Evolutionary conservation across 2,888 invertebrate genomes (phyloP).

Genomic region (Flexamia atlantica): DNA sequence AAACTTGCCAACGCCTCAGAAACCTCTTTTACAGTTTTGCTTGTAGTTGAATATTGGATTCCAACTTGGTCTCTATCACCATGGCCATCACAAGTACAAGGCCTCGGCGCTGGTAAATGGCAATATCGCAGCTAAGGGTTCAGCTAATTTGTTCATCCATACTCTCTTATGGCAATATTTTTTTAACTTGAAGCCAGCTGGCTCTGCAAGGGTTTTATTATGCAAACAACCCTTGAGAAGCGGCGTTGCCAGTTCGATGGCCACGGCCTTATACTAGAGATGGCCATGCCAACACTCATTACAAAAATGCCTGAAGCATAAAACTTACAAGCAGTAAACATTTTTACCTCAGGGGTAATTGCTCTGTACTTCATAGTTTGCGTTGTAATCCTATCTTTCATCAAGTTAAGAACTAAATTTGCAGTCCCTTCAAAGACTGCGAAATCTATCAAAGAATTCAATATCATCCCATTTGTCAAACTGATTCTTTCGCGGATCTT

Average conservation of each 20-base stretch:
- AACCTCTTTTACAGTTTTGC: conserved; percentile 24
- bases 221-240: too few species aligned
- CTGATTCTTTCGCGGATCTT: conserved; percentile 6
- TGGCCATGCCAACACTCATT: too few species aligned
- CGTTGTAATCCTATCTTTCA: neutral
- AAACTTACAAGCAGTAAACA: conserved; percentile 17
- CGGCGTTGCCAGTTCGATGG: too few species aligned
- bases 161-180: too few species aligned
- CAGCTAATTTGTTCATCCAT: too few species aligned
- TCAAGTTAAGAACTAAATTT: neutral
- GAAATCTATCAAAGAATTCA: conserved; percentile 37
- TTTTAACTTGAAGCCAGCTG: too few species aligned
- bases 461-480: conserved; percentile 5
- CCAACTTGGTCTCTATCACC: conserved; percentile 2
- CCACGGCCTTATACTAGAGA: too few species aligned
- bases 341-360: conserved; percentile 18
- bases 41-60: conserved; percentile 38
- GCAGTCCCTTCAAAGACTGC: neutral
- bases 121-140: too few species aligned
- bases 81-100: too few species aligned
- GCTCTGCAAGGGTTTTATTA: too few species aligned
- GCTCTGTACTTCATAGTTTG: neutral
- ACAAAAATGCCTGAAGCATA: conserved; percentile 38
- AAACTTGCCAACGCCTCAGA: conserved; percentile 30
- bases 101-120: too few species aligned